Evolutionary conservation across 2,113 vertebrate species (phyloP), one percentile per base, ranked within the genome.

Genomic region (Corydoras sp.): DNA sequence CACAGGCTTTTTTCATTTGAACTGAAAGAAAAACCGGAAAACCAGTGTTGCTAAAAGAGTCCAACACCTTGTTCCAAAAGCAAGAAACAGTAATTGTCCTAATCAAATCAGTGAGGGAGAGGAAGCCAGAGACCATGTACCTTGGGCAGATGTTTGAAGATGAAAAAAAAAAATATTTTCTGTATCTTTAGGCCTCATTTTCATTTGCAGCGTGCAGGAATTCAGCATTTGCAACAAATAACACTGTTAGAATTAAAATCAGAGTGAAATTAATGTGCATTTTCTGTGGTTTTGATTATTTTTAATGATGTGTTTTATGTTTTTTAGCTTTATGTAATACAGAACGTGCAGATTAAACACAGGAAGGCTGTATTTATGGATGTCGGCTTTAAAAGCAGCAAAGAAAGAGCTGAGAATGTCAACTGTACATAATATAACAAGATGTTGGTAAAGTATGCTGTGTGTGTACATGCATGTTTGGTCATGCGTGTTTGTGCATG

Each of bases 91-190:
- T 85, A 89, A 81, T 87, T 86, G 66, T 90, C 85, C 79, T 92
- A 93, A 93, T 92, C 82, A 91, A 82, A 88, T 89, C 85, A 87
- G 85, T 89, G 89, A 90, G 90, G 80, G 84, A 91, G 92, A 92
- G 89, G 89, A 89, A 90, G 82, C 78, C 77, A 85, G 84, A 84
- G 55, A 79, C 83, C 85, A 54, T 89, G 78, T 78, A 79, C 79
- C 43, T 78, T 76, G 74, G 79, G 81, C 88, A 91, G 88, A 89
- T 91, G 87, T 88, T 83, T 81, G 73, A 85, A 75, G 72, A 77
- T 74, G 43, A 15, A 18, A 67, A 50, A 70, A 43, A 62, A 61
- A 2, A 51, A 3, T 2, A 58, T 29, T 50, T 24, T 24, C 4
- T 43, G 35, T 5, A 2, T 43, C 3, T 58, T 43, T 35, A 48